Evolutionary conservation across 2,888 invertebrate species (phyloP), one percentile per base, ranked within the genome.

Genomic region (Microdon myrmicae): DNA sequence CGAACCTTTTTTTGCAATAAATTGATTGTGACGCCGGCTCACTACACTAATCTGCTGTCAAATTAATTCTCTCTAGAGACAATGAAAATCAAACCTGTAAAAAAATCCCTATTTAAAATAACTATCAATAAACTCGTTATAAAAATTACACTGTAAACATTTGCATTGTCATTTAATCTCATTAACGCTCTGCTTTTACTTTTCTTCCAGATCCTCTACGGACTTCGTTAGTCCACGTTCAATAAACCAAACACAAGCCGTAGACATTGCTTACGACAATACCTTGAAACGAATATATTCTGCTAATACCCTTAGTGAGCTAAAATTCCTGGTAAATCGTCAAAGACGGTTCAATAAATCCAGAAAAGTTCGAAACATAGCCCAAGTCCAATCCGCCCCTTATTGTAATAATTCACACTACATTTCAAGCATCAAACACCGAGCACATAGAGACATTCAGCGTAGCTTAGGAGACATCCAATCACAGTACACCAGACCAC

Each of bases 221-320:
- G 20, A 10, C 6, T 10, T 19, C 37, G 28, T 29, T 3, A 7
- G 23, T 7, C 13, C 22, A 20, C 9, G 7, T 6, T n/a, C n/a
- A n/a, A n/a, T n/a, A n/a, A n/a, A n/a, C n/a, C n/a, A n/a, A n/a
- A n/a, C n/a, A 31, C 55, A 68, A 45, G 69, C 69, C 45, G 67
- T 74, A 8, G 71, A 71, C 61, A 69, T 68, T 26, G 71, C 70
- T 14, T 72, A 72, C 67, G 71, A 74, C 71, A 73, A 75, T 55
- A 71, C 73, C 14, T 47, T 77, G 47, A 70, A 72, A 12, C 73
- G 73, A 12, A 76, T 79, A 68, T 68, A 70, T 35, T 67, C 66
- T 35, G 71, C 75, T 5, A 67, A 69, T 3, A 75, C 70, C 48
- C 68, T 71, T 7, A 61, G 67, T 13, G 74, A 77, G 59, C 48